Base-by-base conservation (phyloP, 2,888 invertebrate species). In the Agonopterix subpropinquella region DNA sequence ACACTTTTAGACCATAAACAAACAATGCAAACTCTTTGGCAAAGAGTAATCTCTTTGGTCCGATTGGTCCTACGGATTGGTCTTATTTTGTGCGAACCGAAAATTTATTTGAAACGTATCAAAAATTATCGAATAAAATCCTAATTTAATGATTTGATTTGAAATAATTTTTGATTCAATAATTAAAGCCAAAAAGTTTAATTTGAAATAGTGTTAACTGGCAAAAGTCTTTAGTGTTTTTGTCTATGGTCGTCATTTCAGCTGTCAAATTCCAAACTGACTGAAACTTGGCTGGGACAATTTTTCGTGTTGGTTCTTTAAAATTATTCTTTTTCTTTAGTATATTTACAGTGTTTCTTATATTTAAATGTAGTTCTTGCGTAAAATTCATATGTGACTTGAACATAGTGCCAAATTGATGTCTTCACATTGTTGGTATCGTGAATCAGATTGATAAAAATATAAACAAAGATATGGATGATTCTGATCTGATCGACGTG, bases 391-490 rank as follows among this genome's bases (percentile, higher is more conserved):
- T 70, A 71, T 77, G 84, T 87, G 78, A 74, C 71, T 80, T 64
- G 74, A 72, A 58, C 61, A 65, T 72, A 79, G 88, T 88, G 87
- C 87, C 87, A 88, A 88, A 87, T 88, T 82, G 71, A 85, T 87
- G 87, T 80, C 68, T 80, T 70, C 66, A 62, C 67, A 62, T 64
- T 65, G 68, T 67, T 74, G 73, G 70, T 77, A 82, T 71, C 73
- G 86, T 85, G 85, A 78, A 84, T 84, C 83, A 76, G 74, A 62
- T 67, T 82, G 80, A 84, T 83, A 83, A 85, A 82, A 87, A 87
- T 86, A 86, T 84, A 88, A 86, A 88, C 87, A 86, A 88, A 85
- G 86, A 85, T 86, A 86, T 88, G 87, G 73, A 78, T 73, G 86
- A 86, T 77, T 77, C 72, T 72, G 89, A 89, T 70, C 79, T 90